Evolutionary conservation across 2,113 vertebrate species (phyloP).

Genomic region (Tetrao urogallus): DNA sequence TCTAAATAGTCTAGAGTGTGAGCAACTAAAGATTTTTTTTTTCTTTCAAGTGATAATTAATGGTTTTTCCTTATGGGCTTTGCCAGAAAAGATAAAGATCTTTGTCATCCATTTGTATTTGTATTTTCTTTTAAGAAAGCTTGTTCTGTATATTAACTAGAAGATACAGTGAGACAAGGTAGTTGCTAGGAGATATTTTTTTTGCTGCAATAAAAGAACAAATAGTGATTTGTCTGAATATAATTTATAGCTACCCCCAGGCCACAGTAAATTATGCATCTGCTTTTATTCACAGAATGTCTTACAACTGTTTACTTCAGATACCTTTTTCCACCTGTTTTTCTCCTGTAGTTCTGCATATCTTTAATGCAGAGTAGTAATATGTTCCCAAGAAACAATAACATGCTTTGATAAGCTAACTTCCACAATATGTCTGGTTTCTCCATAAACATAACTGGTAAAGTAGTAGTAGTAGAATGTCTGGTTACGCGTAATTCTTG

Average conservation of each 20-base stretch:
- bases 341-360: not conserved
- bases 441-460: not conserved
- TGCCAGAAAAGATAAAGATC: not conserved
- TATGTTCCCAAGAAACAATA: not conserved
- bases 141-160: conserved; percentile 19
- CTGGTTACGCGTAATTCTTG: accelerated
- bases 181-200: conserved; percentile 40
- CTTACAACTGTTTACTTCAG: conserved; percentile 21
- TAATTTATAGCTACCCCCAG: conserved; percentile 43
- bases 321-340: not conserved
- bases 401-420: not conserved
- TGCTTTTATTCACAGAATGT: conserved; percentile 34
- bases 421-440: not conserved
- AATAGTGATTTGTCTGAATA: conserved; percentile 57
- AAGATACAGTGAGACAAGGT: not conserved
- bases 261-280: conserved; percentile 42
- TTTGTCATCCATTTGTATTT: conserved; percentile 13
- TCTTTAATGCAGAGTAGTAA: not conserved
- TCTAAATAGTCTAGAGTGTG: not conserved
- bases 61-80: not conserved
- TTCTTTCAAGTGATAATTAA: conserved; percentile 9
- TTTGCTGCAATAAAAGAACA: conserved; percentile 33
- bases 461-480: not conserved
- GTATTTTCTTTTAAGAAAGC: not conserved
- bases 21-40: not conserved